These are phyloP conservation scores for Aphrocallistes beatrix DNA, from an alignment of 37 sponge, comb jelly and placozoan species.

Conservation along the genomic window DNA sequence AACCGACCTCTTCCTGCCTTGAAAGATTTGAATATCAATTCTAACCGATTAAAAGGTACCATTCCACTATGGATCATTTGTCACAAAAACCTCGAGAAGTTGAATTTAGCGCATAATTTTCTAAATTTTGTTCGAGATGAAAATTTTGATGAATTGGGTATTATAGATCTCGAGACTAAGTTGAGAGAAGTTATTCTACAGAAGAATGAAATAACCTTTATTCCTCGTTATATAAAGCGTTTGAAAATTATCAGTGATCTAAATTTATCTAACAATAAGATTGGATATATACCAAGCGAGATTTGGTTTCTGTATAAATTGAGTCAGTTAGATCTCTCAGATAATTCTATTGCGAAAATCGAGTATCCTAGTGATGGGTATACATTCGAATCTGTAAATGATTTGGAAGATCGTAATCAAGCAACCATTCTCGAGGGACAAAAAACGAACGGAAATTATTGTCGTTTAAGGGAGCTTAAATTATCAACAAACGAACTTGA, in stretches of 20 bases:
- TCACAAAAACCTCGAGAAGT: neutral
- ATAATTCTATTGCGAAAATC: neutral
- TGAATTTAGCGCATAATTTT: neutral
- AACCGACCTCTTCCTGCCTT: neutral
- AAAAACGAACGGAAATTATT: neutral
- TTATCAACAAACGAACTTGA: neutral
- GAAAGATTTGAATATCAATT: neutral
- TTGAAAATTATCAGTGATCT: neutral
- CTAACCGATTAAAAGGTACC: neutral
- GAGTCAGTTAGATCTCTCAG: neutral
- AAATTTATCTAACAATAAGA: neutral
- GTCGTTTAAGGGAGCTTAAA: constrained; percentile 5
- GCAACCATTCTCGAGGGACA: neutral
- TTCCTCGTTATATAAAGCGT: neutral
- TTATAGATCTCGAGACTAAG: neutral
- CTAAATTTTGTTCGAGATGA: neutral
- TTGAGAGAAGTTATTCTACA: neutral
- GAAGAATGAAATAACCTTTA: neutral
- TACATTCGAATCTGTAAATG: neutral
- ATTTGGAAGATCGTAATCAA: neutral
- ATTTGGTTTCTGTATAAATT: neutral
- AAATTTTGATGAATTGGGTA: neutral
- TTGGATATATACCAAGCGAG: neutral
- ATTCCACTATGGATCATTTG: constrained; percentile 13
- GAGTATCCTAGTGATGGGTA: neutral